Conservation (phyloP, 2,888 invertebrate species). For the Caenorhabditis uteleia region DNA sequence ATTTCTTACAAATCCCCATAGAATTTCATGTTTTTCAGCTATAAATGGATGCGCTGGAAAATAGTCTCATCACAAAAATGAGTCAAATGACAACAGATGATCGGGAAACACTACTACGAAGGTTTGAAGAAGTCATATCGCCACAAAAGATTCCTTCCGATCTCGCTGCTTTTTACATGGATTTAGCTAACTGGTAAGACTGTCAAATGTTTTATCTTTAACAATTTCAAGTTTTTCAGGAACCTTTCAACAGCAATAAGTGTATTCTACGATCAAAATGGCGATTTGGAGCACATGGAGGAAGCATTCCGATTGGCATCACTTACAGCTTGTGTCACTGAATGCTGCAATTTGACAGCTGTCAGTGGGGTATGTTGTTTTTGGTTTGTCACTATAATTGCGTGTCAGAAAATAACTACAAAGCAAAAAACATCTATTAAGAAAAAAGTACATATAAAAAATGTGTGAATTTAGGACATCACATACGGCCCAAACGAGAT, state of each 20-base stretch:
- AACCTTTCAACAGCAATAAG: constrained; percentile 23
- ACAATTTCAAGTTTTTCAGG: constrained; percentile 5
- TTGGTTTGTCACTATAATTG: background rate
- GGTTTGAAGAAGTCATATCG: constrained; percentile 22
- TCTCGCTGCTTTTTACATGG: constrained; percentile 40
- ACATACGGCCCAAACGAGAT: constrained; percentile 9
- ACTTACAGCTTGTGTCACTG: constrained; percentile 18
- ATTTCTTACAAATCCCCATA: too few species aligned
- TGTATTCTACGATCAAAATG: constrained; percentile 37
- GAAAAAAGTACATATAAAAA: background rate
- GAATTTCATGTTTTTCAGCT: background rate
- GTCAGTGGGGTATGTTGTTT: constrained; percentile 19
- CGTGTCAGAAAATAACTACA: too few species aligned
- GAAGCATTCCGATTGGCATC: constrained; percentile 33
- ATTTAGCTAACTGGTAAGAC: constrained; percentile 38
- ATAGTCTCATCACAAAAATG: constrained; percentile 32
- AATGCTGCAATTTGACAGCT: constrained; percentile 17
- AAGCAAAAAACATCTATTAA: background rate
- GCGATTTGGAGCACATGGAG: constrained; percentile 35
- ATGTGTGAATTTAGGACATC: constrained; percentile 9
- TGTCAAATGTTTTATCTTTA: background rate
- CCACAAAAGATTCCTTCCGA: constrained; percentile 35
- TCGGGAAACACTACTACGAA: constrained; percentile 15
- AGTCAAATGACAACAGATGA: constrained; percentile 41
- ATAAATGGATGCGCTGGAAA: constrained; percentile 35